Percentiles rank a stretch among this genome's conserved stretches.
Conservation (phyloP, 2,888 invertebrate genomes). For the Stratiomys singularior region DNA sequence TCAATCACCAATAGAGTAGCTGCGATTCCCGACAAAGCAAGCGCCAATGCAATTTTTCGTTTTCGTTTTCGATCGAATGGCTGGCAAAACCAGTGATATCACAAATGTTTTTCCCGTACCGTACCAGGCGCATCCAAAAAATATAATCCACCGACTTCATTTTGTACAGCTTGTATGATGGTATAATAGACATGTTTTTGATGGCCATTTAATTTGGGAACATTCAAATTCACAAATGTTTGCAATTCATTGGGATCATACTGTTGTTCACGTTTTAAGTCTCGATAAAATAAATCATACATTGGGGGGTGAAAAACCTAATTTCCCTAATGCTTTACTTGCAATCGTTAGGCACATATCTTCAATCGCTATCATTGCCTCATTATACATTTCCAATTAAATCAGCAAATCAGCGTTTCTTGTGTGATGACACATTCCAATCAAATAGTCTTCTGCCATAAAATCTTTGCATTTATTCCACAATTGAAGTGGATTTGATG, state of each 20-base stretch:
- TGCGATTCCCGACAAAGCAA: conserved; percentile 53
- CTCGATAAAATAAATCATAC: conserved; percentile 53
- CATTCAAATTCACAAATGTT: conserved; percentile 49
- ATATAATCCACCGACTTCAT: conserved; percentile 48
- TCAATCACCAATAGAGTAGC: neutral
- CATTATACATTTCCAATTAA: too few relatives aligned
- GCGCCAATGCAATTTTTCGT: conserved; percentile 54
- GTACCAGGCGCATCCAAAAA: conserved; percentile 33
- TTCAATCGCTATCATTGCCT: too few relatives aligned
- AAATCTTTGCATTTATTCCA: too few relatives aligned
- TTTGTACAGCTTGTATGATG: conserved; percentile 53
- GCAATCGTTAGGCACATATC: too few relatives aligned
- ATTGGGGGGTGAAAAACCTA: conserved; percentile 55
- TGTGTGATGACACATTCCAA: too few relatives aligned
- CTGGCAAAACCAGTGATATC: conserved; percentile 54
- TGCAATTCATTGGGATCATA: too few relatives aligned
- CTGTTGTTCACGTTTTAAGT: conserved; percentile 53
- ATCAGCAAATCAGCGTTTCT: too few relatives aligned
- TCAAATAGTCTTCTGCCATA: too few relatives aligned
- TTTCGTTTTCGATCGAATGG: conserved; percentile 53
- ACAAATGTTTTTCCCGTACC: conserved; percentile 49
- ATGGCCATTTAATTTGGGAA: conserved; percentile 47
- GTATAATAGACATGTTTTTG: conserved; percentile 54
- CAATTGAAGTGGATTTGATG: too few relatives aligned
- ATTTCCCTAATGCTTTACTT: too few relatives aligned